Evolutionary conservation across 2,888 invertebrate species (phyloP).

Genomic region (Subacronicta megacephala): DNA sequence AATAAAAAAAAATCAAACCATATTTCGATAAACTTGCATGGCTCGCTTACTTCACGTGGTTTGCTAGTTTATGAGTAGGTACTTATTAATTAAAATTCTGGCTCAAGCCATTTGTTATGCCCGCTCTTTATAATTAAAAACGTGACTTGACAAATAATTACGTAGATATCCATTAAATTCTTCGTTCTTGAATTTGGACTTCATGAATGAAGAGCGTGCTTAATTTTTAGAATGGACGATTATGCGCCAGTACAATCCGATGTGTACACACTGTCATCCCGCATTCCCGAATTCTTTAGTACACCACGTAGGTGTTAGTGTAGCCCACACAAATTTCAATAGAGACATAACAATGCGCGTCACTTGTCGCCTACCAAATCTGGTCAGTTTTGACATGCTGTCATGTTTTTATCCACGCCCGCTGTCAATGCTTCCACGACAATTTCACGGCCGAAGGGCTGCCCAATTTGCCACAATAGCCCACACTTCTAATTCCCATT

Average conservation of each 20-base stretch:
- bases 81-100: slow-evolving; percentile 7
- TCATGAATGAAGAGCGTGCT: slow-evolving; percentile 82
- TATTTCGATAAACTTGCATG: neutral
- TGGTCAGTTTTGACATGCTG: slow-evolving; percentile 88
- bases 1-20: neutral
- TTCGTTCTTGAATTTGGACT: slow-evolving; percentile 50
- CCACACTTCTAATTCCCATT: slow-evolving; percentile 86
- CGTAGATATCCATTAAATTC: slow-evolving; percentile 32
- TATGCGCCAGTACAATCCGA: slow-evolving; percentile 79
- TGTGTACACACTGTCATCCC: slow-evolving; percentile 81
- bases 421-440: slow-evolving; percentile 77
- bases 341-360: slow-evolving; percentile 76
- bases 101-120: slow-evolving; percentile 2
- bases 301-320: slow-evolving; percentile 78
- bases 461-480: slow-evolving; percentile 86
- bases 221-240: slow-evolving; percentile 75
- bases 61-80: slow-evolving; percentile 4
- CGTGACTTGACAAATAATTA: slow-evolving; percentile 60
- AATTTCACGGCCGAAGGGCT: slow-evolving; percentile 81
- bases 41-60: slow-evolving; percentile 1
- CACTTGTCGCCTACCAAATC: slow-evolving; percentile 87
- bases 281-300: slow-evolving; percentile 64
- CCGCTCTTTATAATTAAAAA: slow-evolving; percentile 55
- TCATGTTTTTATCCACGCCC: slow-evolving; percentile 88
- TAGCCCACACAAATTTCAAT: slow-evolving; percentile 87